Evolutionary conservation across 2,797 vertebrate species (phyloP), one percentile per base, ranked within the genome.

Genomic region (Lycodopsis pacificus): DNA sequence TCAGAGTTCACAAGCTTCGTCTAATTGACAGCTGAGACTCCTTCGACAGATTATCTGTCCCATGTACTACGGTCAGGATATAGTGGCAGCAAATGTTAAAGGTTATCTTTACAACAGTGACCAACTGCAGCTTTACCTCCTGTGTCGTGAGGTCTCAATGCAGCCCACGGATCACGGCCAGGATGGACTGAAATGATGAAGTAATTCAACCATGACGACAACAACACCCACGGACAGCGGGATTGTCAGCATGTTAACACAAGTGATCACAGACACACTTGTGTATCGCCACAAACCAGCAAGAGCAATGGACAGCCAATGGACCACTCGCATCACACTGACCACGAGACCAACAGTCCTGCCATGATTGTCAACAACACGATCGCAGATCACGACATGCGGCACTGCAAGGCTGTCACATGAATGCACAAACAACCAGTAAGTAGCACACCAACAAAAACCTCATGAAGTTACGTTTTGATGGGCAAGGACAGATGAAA

Each of bases 381-480:
- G 77, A 44, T 38, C 42, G 59, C 44, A 56, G 22, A 38, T 71
- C 48, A 67, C 2, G 20, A 59, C 85, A 90, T 87, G 82, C 90
- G 85, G 61, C 77, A 82, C 66, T 46, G 46, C 77, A 84, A 64
- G 34, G 53, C 48, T 19, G 38, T 72, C 65, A 78, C 46, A 49
- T 3, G 30, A 77, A 73, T 15, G 32, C 77, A 80, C 68, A 81
- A n/a, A 65, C 72, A 68, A 69, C 69, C 32, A 49, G 7, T 5
- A 67, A 67, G 32, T 46, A 63, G n/a, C 63, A 84, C 65, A 71
- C 54, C 32, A 48, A 49, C 42, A 22, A 27, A 27, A 40, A 72
- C 15, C 57, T 71, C 46, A 67, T 4, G 22, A 64, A 38, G 20
- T 36, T 9, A 27, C 57, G 75, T 51, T 6, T 54, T 56, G 19